Percentiles rank a stretch among this genome's conserved stretches.
Evolutionary conservation across 2,888 invertebrate species (phyloP).

Genomic region (Eueremaeus valkanovi): DNA sequence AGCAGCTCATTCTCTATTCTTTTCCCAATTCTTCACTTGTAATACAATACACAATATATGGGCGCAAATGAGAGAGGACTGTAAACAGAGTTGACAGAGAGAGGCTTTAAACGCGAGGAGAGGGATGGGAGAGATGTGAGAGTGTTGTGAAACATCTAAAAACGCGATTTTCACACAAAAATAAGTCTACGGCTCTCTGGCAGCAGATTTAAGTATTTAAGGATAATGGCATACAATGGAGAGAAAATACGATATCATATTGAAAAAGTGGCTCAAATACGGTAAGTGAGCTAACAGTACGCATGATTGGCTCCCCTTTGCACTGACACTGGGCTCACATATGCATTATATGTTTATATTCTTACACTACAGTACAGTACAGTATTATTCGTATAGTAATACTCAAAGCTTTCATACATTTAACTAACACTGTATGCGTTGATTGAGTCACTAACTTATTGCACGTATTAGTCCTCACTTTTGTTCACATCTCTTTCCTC

Average conservation of each 20-base stretch:
- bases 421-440: too few species aligned
- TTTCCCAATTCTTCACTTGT: conserved; percentile 17
- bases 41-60: conserved; percentile 18
- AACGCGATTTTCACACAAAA: conserved; percentile 34
- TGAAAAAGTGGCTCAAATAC: neutral
- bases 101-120: too few species aligned
- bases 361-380: too few species aligned
- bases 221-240: conserved; percentile 29
- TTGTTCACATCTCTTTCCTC: neutral
- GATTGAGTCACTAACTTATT: conserved; percentile 16
- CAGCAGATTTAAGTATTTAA: conserved; percentile 21
- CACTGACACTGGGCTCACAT: neutral
- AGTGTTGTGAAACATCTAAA: conserved; percentile 5
- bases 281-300: conserved; percentile 2
- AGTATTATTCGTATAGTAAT: too few species aligned
- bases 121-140: neutral
- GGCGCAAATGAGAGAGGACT: neutral
- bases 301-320: conserved; percentile 30
- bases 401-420: too few species aligned
- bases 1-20: conserved; percentile 10
- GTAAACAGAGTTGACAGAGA: conserved; percentile 9
- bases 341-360: neutral
- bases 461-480: neutral
- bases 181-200: neutral
- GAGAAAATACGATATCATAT: conserved; percentile 24